phyloP scores from a whole-genome alignment of 2,113 vertebrate genomes.

The Chaetops frenatus region DNA sequence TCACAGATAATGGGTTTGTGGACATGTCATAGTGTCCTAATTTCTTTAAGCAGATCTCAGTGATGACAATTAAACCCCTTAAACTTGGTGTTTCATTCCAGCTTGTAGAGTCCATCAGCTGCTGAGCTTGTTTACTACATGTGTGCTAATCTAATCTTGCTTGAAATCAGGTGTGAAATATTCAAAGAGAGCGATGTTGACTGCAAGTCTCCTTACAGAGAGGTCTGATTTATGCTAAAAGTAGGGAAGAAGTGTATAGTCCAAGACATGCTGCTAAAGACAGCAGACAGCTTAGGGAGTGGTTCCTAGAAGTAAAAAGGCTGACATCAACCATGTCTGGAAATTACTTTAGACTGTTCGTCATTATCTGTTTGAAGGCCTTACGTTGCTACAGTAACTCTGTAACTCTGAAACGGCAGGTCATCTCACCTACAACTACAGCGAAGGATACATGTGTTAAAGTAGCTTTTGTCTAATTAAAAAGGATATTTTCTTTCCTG shows the following conservation, averaged over 20 bases:
- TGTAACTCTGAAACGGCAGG: neutral
- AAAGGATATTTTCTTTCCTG: neutral
- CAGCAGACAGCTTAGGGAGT: neutral
- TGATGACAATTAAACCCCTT: neutral
- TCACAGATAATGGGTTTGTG: neutral
- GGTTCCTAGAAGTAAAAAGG: neutral
- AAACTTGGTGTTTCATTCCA: neutral
- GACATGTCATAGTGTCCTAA: too few relatives aligned
- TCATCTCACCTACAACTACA: neutral
- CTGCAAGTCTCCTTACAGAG: neutral
- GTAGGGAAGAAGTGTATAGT: neutral
- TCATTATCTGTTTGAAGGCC: neutral
- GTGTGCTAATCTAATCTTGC: rapidly evolving
- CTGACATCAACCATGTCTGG: neutral
- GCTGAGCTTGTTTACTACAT: neutral
- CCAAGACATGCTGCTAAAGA: neutral
- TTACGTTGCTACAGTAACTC: neutral
- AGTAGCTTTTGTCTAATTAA: neutral
- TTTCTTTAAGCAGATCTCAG: neutral
- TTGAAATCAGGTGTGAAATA: neutral
- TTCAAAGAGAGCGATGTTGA: neutral
- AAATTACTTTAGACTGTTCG: neutral
- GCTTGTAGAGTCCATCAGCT: neutral
- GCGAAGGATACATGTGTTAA: neutral
- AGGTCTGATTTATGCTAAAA: neutral